These are phyloP conservation scores for Leptinotarsa texana DNA, from an alignment of 1,140 invertebrate genomes.

Conservation along the genomic window DNA sequence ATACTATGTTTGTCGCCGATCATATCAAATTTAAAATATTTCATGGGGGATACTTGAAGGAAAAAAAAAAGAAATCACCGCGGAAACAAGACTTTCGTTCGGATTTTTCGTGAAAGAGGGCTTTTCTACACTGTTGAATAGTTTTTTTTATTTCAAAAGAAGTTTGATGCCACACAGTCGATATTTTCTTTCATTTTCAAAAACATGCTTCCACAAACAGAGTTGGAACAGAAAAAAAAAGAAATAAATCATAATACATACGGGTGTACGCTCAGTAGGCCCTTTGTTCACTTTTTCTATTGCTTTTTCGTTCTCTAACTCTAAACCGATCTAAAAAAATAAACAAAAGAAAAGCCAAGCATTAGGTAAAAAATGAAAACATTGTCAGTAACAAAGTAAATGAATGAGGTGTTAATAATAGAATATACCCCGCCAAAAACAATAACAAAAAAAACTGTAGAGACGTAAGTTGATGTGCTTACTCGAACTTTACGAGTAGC, in stretches of 20 bases:
- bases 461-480: conserved; percentile 50
- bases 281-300: conserved; percentile 33
- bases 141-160: no score
- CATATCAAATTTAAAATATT: no score
- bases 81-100: no score
- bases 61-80: no score
- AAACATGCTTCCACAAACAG: no score
- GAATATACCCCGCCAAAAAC: no score
- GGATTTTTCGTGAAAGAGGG: no score
- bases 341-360: conserved; percentile 58
- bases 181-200: no score
- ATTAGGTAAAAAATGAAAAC: conserved; percentile 16
- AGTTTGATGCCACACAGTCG: no score
- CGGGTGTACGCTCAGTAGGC: conserved; percentile 60
- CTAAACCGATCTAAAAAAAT: conserved; percentile 50
- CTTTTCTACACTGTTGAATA: no score
- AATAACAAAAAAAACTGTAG: background rate
- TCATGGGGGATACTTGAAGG: no score
- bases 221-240: conserved; percentile 29
- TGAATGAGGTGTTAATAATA: conserved; percentile 5
- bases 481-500: conserved; percentile 70
- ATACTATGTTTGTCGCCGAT: no score
- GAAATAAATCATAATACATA: conserved; percentile 59
- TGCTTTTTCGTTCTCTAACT: background rate
- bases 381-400: background rate